Base-by-base conservation (phyloP, 2,113 vertebrate species). In the Sorex araneus region DNA sequence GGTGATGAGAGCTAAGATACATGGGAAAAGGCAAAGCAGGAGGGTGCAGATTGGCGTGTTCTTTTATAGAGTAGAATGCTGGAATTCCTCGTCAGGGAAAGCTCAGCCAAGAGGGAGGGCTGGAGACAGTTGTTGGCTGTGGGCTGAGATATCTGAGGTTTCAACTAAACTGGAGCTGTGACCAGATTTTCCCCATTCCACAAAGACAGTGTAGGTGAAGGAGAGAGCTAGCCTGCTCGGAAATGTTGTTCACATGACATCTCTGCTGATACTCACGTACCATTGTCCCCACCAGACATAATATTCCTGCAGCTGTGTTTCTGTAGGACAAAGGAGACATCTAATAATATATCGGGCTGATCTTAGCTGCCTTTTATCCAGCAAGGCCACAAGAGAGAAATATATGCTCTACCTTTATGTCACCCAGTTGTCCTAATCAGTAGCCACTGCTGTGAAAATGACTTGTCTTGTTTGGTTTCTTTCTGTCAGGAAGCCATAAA, bases 221-320 rank as follows among this genome's bases (percentile, higher is more conserved):
- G 89, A 76, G 5, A 28, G 79, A 54, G 73, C 47, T 50, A 95
- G 85, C 92, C 89, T 96, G 60, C 92, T 81, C 94, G 89, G 67
- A 91, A 95, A 97, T 87, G 80, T 93, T 95, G 83, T 57, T 69
- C 60, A 18, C 67, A 73, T 76, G 70, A 19, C 87, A 66, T 89
- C 89, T 97, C 92, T 94, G 70, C 84, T 71, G 80, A 70, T 94
- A 89, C 3, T 96, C 75, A 50, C 67, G 18, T 92, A 95, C 74
- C 94, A 27, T 79, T 94, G 84, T 96, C 93, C 95, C 76, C 95
- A 80, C 74, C 91, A 96, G 96, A 95, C 97, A 91, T 80, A 96
- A 97, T 80, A 84, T 77, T 89, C 71, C 97, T 97, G 95, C 91
- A 93, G 96, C 92, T 94, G 40, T 43, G 47, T 92, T 93, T 96